These are phyloP conservation scores for Rutilus rutilus DNA, from an alignment of 2,113 vertebrate species.

Conservation along the genomic window DNA sequence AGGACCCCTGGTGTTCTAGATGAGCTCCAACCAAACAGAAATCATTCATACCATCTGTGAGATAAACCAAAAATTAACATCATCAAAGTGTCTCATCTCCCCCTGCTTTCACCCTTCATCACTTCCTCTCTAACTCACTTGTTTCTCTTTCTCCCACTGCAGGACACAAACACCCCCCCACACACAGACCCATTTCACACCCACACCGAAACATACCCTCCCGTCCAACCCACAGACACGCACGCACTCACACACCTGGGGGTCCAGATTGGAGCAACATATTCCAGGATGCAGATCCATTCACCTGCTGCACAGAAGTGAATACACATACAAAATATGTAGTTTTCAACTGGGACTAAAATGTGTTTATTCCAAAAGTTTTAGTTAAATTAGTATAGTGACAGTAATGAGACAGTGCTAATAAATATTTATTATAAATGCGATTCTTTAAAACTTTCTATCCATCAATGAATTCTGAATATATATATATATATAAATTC, in stretches of 20 bases:
- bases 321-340: neutral
- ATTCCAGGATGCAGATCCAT: slow-evolving; percentile 21
- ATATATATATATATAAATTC: too few species aligned
- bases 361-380: too few species aligned
- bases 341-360: neutral
- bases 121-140: neutral
- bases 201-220: slow-evolving; percentile 2
- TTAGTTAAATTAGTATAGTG: too few species aligned
- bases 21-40: slow-evolving; percentile 22
- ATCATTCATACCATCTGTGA: slow-evolving; percentile 44
- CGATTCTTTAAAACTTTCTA: neutral
- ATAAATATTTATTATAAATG: neutral
- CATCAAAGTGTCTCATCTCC: slow-evolving; percentile 42
- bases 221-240: slow-evolving; percentile 21
- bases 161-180: slow-evolving; percentile 19
- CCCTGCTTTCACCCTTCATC: slow-evolving; percentile 28
- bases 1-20: slow-evolving; percentile 36
- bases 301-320: slow-evolving; percentile 18
- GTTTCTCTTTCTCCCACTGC: slow-evolving; percentile 12
- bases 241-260: slow-evolving; percentile 38
- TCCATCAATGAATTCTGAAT: neutral
- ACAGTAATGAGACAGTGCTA: too few species aligned
- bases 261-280: slow-evolving; percentile 18
- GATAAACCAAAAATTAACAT: slow-evolving; percentile 41
- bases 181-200: slow-evolving; percentile 11